phyloP scores from a whole-genome alignment of 2,113 vertebrate species.

The Eurystomus gularis region DNA sequence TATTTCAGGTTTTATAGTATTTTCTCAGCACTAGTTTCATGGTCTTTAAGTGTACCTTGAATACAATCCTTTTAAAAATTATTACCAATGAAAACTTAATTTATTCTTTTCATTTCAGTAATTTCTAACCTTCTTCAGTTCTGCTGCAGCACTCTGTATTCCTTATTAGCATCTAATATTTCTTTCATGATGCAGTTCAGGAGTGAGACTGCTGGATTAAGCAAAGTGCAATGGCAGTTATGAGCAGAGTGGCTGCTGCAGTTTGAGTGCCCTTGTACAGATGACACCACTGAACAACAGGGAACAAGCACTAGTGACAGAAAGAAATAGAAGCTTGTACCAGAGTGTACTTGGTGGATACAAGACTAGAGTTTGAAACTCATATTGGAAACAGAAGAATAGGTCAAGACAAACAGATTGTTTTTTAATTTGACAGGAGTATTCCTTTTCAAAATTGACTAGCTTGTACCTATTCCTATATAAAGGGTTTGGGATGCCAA shows the following conservation, averaged over 20 bases:
- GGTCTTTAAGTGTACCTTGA: neutral
- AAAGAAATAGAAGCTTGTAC: neutral
- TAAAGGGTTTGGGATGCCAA: neutral
- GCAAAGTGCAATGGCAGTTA: neutral
- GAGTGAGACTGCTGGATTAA: neutral
- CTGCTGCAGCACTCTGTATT: neutral
- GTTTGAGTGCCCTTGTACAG: neutral
- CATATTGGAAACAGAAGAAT: neutral
- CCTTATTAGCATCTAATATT: neutral
- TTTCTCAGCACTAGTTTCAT: neutral
- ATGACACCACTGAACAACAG: neutral
- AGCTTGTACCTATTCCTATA: accelerated
- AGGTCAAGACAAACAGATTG: accelerated
- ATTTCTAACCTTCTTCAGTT: neutral
- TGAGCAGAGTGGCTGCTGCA: neutral
- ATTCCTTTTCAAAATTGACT: neutral
- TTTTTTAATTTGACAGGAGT: neutral
- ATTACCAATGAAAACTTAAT: neutral
- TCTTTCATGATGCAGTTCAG: neutral
- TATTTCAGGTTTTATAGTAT: neutral
- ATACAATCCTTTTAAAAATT: neutral
- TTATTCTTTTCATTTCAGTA: neutral
- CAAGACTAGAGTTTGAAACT: neutral
- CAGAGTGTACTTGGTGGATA: neutral
- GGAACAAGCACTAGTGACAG: neutral